Evolutionary conservation across 2,888 invertebrate genomes (phyloP).

Genomic region (Cataglyphis cursor): DNA sequence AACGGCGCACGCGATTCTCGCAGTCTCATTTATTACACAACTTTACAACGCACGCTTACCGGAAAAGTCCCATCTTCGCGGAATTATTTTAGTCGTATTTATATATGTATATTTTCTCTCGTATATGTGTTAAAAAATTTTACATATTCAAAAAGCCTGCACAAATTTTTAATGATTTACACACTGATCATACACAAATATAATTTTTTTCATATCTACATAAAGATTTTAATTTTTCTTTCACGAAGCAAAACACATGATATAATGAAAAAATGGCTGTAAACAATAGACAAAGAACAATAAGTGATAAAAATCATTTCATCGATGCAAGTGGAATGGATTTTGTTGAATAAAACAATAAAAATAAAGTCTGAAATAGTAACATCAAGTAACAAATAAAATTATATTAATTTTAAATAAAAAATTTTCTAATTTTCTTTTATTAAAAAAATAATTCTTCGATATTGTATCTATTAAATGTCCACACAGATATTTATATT

Average conservation of each 20-base stretch:
- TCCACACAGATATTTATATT: not conserved
- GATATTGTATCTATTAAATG: not conserved
- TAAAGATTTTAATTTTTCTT: not conserved
- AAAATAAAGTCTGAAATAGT: not conserved
- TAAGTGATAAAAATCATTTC: not conserved
- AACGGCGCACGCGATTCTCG: slow-evolving; percentile 57
- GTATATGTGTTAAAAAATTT: slow-evolving; percentile 4
- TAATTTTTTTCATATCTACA: not conserved
- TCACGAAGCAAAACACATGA: not conserved
- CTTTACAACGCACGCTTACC: slow-evolving; percentile 65
- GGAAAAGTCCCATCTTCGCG: slow-evolving; percentile 78
- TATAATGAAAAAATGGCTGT: not conserved
- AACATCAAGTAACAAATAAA: not conserved
- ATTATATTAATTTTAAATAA: not conserved
- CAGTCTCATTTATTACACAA: slow-evolving; percentile 59
- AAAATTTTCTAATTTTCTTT: not conserved
- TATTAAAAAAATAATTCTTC: not conserved
- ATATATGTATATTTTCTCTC: slow-evolving; percentile 32
- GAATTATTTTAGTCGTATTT: slow-evolving; percentile 58
- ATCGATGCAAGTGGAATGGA: not conserved
- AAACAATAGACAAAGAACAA: not conserved
- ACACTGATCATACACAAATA: not conserved
- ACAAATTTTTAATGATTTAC: not conserved
- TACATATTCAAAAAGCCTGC: not conserved
- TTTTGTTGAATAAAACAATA: not conserved